These are phyloP conservation scores for Phylloscopus collybita DNA, from an alignment of 2,797 vertebrate species.

Conservation along the genomic window DNA sequence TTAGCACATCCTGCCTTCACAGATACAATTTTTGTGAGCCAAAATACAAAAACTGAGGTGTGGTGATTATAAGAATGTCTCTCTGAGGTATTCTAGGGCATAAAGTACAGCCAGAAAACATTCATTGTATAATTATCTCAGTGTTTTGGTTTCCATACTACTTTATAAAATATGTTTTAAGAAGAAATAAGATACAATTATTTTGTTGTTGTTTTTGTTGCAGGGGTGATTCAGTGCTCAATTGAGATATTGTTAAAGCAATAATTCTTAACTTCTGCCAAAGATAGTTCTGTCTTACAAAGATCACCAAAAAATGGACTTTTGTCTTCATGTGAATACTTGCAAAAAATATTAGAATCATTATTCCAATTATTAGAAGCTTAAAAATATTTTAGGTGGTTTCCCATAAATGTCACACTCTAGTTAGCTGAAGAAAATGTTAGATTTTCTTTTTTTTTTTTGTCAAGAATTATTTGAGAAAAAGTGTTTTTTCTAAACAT, in stretches of 20 bases:
- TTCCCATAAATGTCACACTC: not conserved
- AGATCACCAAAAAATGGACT: slow-evolving; percentile 26
- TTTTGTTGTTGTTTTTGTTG: not conserved
- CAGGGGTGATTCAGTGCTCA: not conserved
- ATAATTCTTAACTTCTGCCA: not conserved
- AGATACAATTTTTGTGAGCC: not conserved
- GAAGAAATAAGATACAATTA: not conserved
- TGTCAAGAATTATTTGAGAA: not conserved
- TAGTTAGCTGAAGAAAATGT: not conserved
- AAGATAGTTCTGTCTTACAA: slow-evolving; percentile 20
- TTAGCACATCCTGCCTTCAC: not conserved
- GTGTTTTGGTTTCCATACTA: slow-evolving; percentile 16
- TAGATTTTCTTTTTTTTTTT: not conserved
- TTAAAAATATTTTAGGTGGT: not conserved
- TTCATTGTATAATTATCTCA: slow-evolving; percentile 54
- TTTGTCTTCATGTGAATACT: not conserved
- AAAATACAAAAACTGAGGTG: slow-evolving; percentile 23
- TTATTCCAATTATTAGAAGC: slow-evolving; percentile 37
- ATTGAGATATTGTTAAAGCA: slow-evolving; percentile 17
- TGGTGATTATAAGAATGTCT: slow-evolving; percentile 31
- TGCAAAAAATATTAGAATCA: not conserved
- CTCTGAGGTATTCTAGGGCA: slow-evolving; percentile 17
- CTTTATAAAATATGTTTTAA: slow-evolving; percentile 22
- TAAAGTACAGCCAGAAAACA: slow-evolving; percentile 48
- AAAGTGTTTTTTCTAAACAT: not conserved